Percentiles rank a stretch among this genome's conserved stretches.
These are phyloP conservation scores for Xanthia togata DNA, from an alignment of 2,888 invertebrate genomes.

Conservation along the genomic window DNA sequence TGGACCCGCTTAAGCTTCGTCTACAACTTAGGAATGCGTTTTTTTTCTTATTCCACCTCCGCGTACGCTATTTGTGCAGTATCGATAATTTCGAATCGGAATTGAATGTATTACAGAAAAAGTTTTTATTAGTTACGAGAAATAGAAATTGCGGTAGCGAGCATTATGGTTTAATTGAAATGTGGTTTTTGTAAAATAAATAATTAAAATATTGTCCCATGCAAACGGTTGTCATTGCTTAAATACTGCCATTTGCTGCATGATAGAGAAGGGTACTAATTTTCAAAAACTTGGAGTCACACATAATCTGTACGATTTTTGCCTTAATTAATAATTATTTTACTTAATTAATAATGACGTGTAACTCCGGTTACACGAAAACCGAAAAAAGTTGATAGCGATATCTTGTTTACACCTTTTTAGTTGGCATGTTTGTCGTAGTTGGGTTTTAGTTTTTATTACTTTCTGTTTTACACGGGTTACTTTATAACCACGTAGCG, in stretches of 20 bases:
- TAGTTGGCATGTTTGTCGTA: background rate
- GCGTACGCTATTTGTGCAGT: constrained; percentile 40
- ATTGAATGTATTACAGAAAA: constrained; percentile 11
- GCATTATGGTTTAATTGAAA: background rate
- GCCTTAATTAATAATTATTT: background rate
- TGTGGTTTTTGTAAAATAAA: background rate
- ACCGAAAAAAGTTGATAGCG: too few relatives aligned
- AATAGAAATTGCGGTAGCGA: background rate
- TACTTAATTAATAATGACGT: too few relatives aligned
- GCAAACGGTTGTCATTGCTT: too few relatives aligned
- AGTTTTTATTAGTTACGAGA: background rate
- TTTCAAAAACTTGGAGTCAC: background rate
- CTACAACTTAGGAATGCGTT: constrained; percentile 60
- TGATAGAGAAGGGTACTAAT: background rate
- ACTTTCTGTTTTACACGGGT: background rate
- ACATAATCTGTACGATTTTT: background rate
- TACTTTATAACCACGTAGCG: background rate
- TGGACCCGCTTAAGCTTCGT: too few relatives aligned
- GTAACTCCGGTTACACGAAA: too few relatives aligned
- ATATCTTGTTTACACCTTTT: background rate
- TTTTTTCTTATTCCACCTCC: constrained; percentile 59
- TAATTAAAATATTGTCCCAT: background rate
- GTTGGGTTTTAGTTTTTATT: background rate
- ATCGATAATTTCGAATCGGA: constrained; percentile 21
- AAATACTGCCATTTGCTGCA: background rate